Evolutionary conservation across 2,113 vertebrate species (phyloP).

Genomic region (Cephalopholis sonnerati): DNA sequence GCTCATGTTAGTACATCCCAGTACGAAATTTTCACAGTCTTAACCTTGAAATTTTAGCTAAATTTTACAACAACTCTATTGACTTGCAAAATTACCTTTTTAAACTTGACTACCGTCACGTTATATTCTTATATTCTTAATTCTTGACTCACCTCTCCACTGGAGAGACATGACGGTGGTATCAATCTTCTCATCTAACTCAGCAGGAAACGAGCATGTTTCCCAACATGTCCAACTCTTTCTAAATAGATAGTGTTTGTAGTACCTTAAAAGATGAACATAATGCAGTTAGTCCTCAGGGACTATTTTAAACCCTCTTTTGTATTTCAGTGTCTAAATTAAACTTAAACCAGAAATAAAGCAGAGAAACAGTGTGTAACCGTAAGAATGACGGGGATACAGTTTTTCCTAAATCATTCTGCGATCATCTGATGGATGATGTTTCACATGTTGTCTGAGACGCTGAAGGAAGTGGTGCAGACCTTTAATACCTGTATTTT

Average conservation of each 20-base stretch:
- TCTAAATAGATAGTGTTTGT: background rate
- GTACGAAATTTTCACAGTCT: no score
- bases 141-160: no score
- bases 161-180: background rate
- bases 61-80: no score
- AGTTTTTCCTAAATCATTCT: constrained; percentile 14
- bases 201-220: background rate
- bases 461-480: constrained; percentile 1
- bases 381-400: background rate
- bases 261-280: background rate
- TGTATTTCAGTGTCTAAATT: background rate
- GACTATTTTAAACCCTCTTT: background rate
- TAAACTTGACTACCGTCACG: no score
- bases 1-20: no score
- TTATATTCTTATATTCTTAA: no score
- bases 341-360: background rate
- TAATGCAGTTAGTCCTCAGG: no score
- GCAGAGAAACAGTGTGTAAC: constrained; percentile 1
- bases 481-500: constrained; percentile 7
- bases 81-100: no score
- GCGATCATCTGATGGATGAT: background rate
- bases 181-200: background rate
- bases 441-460: constrained; percentile 16
- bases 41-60: no score
- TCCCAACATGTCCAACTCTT: background rate